phyloP scores from a whole-genome alignment of 64 coral and sea anemone species.

The Acropora tenuis region DNA sequence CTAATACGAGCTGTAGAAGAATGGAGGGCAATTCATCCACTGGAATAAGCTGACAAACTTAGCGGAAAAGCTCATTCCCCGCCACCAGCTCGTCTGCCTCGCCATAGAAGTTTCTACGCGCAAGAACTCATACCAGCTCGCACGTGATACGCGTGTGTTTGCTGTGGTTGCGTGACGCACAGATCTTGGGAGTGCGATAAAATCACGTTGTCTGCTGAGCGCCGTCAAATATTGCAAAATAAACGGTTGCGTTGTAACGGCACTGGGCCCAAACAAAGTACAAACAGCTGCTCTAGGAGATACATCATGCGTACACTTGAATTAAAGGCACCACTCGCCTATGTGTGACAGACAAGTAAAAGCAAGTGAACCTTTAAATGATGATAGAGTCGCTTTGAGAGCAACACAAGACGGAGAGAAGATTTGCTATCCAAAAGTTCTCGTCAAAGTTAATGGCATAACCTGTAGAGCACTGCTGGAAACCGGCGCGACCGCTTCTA shows the following conservation, averaged over 20 bases:
- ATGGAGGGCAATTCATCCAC: slow-evolving; percentile 20
- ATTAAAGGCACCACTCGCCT: slow-evolving; percentile 47
- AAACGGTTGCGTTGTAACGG: slow-evolving; percentile 5
- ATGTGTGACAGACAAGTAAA: slow-evolving; percentile 23
- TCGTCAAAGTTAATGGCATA: slow-evolving; percentile 45
- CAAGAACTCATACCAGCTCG: slow-evolving; percentile 3
- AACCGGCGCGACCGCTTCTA: slow-evolving; percentile 30
- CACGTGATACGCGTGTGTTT: slow-evolving; percentile 8
- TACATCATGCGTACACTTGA: slow-evolving; percentile 15
- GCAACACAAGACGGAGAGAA: slow-evolving; percentile 29
- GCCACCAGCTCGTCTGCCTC: background rate
- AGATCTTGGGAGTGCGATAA: slow-evolving; percentile 13
- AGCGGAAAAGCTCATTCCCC: slow-evolving; percentile 9
- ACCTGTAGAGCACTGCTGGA: slow-evolving; percentile 39
- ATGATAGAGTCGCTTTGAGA: slow-evolving; percentile 12
- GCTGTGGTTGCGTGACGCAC: slow-evolving; percentile 12
- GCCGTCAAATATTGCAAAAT: slow-evolving; percentile 4
- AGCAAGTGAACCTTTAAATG: slow-evolving; percentile 10
- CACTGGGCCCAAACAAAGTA: slow-evolving; percentile 7
- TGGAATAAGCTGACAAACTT: background rate
- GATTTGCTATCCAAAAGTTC: slow-evolving; percentile 34
- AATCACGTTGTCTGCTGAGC: background rate
- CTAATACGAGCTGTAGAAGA: slow-evolving; percentile 24
- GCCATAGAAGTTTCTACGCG: slow-evolving; percentile 19
- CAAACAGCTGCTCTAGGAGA: slow-evolving; percentile 16